Conservation (phyloP, 1,140 invertebrate genomes). For the Drosophila nigromelanica region DNA sequence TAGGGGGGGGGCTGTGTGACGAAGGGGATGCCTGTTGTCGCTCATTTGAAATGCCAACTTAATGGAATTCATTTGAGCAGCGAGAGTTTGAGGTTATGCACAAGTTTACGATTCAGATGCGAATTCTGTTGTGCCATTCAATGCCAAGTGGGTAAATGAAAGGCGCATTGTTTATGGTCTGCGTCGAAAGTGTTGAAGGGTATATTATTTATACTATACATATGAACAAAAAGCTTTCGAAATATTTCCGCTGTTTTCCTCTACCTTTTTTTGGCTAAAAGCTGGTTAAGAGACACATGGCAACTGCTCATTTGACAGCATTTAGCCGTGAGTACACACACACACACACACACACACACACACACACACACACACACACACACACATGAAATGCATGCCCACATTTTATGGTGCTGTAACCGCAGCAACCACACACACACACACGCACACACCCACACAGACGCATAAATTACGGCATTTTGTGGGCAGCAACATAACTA, state of each 20-base stretch:
- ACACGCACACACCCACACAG: slow-evolving; percentile 23
- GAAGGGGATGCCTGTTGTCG: background rate
- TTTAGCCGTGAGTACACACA: slow-evolving; percentile 25
- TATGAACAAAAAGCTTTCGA: slow-evolving; percentile 11
- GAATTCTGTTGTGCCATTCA: slow-evolving; percentile 5
- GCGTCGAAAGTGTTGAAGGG: no score
- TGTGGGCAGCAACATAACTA: slow-evolving; percentile 76
- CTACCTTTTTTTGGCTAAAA: slow-evolving; percentile 1
- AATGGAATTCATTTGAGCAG: slow-evolving; percentile 38
- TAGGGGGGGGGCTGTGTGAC: no score
- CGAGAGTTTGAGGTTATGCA: slow-evolving; percentile 34
- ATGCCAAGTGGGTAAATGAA: slow-evolving; percentile 27
- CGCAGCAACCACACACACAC: slow-evolving; percentile 38
- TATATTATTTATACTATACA: background rate
- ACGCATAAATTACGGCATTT: slow-evolving; percentile 69
- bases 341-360: no score
- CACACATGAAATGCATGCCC: slow-evolving; percentile 6
- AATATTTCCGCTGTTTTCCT: slow-evolving; percentile 14
- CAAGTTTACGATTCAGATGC: background rate
- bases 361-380: slow-evolving; percentile 7
- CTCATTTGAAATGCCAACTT: slow-evolving; percentile 30
- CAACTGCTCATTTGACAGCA: slow-evolving; percentile 47
- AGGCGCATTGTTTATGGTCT: background rate
- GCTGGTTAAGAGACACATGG: slow-evolving; percentile 19
- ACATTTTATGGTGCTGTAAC: slow-evolving; percentile 52